phyloP scores from a whole-genome alignment of 1,140 invertebrate genomes.

The Sitobion miscanthi region DNA sequence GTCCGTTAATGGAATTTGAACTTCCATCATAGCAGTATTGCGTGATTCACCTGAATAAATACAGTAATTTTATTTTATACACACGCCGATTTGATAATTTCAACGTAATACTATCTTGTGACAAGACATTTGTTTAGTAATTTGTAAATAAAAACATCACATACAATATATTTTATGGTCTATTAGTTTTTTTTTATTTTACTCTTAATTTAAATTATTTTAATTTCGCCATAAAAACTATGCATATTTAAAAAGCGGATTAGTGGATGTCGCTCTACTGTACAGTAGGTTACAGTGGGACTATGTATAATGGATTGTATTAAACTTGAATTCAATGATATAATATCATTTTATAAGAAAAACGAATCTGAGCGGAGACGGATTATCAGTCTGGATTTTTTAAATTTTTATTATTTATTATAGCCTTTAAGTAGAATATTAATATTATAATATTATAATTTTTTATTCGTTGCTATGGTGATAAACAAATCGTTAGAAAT shows the following conservation, averaged over 20 bases:
- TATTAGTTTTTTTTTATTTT: neutral
- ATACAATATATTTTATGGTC: neutral
- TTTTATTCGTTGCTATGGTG: no score
- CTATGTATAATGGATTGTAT: no score
- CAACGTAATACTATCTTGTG: neutral
- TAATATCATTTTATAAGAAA: no score
- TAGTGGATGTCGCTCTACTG: no score
- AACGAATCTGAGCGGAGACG: no score
- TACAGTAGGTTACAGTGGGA: no score
- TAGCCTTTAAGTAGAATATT: no score
- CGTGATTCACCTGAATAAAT: slow-evolving; percentile 69
- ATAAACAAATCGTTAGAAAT: no score
- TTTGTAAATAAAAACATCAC: neutral
- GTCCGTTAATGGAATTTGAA: slow-evolving; percentile 74
- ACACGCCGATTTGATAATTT: neutral
- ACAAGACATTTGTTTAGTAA: neutral
- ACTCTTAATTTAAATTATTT: neutral
- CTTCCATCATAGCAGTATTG: slow-evolving; percentile 69
- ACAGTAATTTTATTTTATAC: slow-evolving; percentile 38
- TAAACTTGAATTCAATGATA: no score
- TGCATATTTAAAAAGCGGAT: neutral
- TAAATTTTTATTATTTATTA: no score
- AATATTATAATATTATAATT: no score
- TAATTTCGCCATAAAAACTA: neutral
- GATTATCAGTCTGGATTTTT: no score